phyloP scores from a whole-genome alignment of 2,888 invertebrate species.

The Ormyrus labotus region DNA sequence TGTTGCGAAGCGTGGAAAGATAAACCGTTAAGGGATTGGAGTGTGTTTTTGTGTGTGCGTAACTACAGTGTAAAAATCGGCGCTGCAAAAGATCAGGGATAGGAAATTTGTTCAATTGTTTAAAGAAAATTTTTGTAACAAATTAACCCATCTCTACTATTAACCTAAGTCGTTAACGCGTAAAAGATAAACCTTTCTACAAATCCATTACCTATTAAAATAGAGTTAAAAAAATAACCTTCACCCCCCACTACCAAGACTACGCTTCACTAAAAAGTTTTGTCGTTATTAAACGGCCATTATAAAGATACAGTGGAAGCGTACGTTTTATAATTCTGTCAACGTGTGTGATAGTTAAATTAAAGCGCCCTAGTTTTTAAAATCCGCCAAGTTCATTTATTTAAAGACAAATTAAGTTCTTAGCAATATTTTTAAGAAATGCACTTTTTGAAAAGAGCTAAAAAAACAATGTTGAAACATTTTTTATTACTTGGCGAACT shows the following conservation, averaged over 20 bases:
- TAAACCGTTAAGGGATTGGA: conserved; percentile 27
- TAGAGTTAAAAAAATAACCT: conserved; percentile 60
- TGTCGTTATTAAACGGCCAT: conserved; percentile 26
- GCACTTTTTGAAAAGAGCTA: background rate
- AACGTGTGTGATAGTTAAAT: conserved; percentile 41
- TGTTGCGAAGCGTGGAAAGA: conserved; percentile 49
- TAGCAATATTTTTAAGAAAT: background rate
- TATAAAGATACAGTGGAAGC: conserved; percentile 46
- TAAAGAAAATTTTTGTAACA: conserved; percentile 5
- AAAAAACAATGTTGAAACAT: background rate
- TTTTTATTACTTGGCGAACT: conserved; percentile 33
- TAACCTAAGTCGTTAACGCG: conserved; percentile 36
- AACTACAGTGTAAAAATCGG: conserved; percentile 44
- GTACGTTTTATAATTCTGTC: conserved; percentile 23
- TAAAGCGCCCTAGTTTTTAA: conserved; percentile 18
- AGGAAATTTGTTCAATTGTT: conserved; percentile 36
- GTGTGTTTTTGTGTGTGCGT: conserved; percentile 40
- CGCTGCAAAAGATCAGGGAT: conserved; percentile 41
- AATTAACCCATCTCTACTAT: conserved; percentile 50
- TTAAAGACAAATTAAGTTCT: background rate
- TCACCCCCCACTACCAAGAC: conserved; percentile 61
- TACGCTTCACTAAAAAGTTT: conserved; percentile 41
- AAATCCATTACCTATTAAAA: conserved; percentile 61
- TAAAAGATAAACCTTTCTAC: conserved; percentile 45
- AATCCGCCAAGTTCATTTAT: conserved; percentile 39